These are phyloP conservation scores for Agrotis ipsilon DNA, from an alignment of 2,888 invertebrate species.

Conservation along the genomic window DNA sequence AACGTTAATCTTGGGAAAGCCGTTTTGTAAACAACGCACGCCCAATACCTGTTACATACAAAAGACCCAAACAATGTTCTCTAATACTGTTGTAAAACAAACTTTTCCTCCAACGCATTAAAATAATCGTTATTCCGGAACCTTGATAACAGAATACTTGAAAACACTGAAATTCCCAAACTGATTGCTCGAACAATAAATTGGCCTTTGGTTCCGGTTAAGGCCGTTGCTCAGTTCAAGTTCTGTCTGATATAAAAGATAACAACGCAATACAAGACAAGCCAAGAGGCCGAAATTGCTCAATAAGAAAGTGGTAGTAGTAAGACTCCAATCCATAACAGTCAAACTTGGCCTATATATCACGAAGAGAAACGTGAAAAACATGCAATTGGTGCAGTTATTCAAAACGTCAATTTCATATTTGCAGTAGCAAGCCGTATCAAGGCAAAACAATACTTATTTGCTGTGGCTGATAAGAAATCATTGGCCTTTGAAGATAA, in stretches of 20 bases:
- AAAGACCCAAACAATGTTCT: slow-evolving; percentile 7
- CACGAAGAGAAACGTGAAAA: slow-evolving; percentile 11
- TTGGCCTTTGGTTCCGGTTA: slow-evolving; percentile 56
- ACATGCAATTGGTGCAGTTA: slow-evolving; percentile 23
- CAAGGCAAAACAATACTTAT: slow-evolving; percentile 48
- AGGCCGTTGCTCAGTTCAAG: slow-evolving; percentile 60
- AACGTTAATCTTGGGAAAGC: slow-evolving; percentile 14
- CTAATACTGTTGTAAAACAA: slow-evolving; percentile 1
- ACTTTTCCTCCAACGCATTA: slow-evolving; percentile 14
- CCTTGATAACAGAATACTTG: slow-evolving; percentile 45
- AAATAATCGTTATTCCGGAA: slow-evolving; percentile 15
- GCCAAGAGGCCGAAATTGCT: slow-evolving; percentile 5
- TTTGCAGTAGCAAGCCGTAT: slow-evolving; percentile 31
- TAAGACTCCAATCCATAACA: slow-evolving; percentile 6
- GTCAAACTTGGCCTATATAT: slow-evolving; percentile 7
- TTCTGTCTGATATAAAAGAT: slow-evolving; percentile 49
- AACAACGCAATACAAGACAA: slow-evolving; percentile 13
- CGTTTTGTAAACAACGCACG: neutral
- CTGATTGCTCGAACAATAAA: slow-evolving; percentile 43
- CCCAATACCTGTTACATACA: neutral
- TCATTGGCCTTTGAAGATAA: slow-evolving; percentile 47
- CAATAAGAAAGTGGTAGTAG: slow-evolving; percentile 3
- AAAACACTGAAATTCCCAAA: slow-evolving; percentile 36
- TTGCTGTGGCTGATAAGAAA: slow-evolving; percentile 55
- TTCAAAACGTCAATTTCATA: slow-evolving; percentile 40